A percentile compares a stretch with the other conserved stretches of the same genome.
Conservation (phyloP, 2,113 vertebrate species). For the Gasterosteus nipponicus region DNA sequence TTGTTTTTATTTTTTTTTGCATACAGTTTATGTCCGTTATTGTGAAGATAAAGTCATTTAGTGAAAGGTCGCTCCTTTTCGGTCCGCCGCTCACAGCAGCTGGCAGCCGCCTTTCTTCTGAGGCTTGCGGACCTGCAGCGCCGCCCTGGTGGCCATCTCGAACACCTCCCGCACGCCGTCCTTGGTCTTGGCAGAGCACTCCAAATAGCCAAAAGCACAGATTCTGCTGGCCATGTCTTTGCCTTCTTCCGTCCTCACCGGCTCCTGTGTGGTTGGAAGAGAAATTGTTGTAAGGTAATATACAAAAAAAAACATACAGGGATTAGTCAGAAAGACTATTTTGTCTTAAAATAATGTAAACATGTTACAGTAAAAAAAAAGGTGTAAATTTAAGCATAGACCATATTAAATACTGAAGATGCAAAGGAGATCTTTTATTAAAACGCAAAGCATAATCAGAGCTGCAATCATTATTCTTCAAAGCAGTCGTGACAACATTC, state of each 20-base stretch:
- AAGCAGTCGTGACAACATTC: no score
- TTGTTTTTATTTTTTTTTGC: constrained; percentile 38
- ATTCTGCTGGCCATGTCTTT: constrained; percentile 94
- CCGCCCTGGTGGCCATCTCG: constrained; percentile 96
- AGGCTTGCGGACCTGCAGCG: constrained; percentile 94
- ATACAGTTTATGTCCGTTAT: constrained; percentile 39
- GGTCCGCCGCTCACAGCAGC: constrained; percentile 83
- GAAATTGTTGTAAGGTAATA: background rate
- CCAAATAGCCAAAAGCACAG: constrained; percentile 93
- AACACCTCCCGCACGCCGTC: constrained; percentile 97
- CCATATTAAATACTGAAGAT: background rate
- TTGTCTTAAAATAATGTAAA: no score
- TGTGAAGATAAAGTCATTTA: constrained; percentile 77
- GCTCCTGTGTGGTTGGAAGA: constrained; percentile 82
- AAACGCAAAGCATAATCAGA: background rate
- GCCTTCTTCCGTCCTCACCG: constrained; percentile 93
- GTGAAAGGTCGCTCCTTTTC: constrained; percentile 61
- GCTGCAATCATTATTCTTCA: background rate
- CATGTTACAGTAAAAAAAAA: no score
- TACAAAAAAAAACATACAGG: no score
- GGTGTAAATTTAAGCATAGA: background rate
- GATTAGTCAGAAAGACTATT: no score
- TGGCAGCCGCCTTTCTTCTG: constrained; percentile 88
- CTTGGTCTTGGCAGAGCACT: constrained; percentile 99
- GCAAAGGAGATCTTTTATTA: background rate